These are phyloP conservation scores for Origma solitaria DNA, from an alignment of 2,113 vertebrate genomes.

Conservation along the genomic window DNA sequence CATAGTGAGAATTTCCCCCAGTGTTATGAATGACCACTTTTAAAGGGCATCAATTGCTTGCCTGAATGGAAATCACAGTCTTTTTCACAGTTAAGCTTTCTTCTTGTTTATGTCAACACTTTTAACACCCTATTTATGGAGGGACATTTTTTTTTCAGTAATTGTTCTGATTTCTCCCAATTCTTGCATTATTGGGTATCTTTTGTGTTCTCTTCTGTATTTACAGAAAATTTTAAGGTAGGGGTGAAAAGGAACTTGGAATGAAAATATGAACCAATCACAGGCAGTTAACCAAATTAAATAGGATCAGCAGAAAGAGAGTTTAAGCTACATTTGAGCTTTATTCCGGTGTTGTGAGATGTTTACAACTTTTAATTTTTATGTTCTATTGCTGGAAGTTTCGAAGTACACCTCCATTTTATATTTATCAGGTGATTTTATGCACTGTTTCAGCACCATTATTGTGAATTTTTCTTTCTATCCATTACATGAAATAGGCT, in stretches of 20 bases:
- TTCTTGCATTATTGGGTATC: neutral
- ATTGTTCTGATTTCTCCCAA: neutral
- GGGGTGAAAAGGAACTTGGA: neutral
- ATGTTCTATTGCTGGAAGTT: neutral
- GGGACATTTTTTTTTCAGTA: neutral
- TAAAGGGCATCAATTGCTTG: neutral
- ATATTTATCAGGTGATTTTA: neutral
- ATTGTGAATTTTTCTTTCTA: neutral
- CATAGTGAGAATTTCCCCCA: neutral
- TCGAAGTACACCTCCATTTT: neutral
- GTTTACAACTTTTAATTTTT: neutral
- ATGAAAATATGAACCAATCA: neutral
- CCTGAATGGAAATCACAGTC: neutral
- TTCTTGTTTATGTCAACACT: neutral
- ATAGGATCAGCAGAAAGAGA: neutral
- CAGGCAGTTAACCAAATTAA: neutral
- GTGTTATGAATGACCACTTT: neutral
- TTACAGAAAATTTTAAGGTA: neutral
- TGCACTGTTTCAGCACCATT: neutral
- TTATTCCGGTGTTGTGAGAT: neutral
- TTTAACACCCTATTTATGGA: neutral
- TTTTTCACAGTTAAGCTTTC: neutral
- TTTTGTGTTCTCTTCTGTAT: neutral
- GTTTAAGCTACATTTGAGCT: neutral
- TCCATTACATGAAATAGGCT: neutral